Evolutionary conservation across 2,113 vertebrate species (phyloP).

Genomic region (Lates calcarifer): DNA sequence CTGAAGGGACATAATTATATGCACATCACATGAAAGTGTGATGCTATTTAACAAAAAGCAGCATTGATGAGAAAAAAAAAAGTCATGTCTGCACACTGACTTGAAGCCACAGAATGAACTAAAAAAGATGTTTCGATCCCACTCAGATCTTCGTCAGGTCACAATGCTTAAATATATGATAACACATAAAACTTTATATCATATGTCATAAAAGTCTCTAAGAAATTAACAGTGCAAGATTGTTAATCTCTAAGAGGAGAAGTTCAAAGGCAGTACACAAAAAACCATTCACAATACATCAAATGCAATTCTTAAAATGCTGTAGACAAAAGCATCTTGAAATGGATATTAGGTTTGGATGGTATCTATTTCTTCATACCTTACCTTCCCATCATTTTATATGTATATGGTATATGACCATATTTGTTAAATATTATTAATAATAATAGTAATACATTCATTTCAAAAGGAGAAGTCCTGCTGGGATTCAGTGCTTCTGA

Average conservation of each 20-base stretch:
- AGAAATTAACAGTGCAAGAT: not conserved
- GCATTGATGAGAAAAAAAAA: not conserved
- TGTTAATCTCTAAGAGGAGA: not conserved
- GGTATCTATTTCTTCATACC: not conserved
- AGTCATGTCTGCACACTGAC: not conserved
- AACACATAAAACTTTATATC: not conserved
- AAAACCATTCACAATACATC: not conserved
- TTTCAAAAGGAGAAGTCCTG: too few species aligned
- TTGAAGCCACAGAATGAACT: not conserved
- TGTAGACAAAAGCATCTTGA: not conserved
- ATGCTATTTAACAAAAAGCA: not conserved
- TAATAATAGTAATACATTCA: too few species aligned
- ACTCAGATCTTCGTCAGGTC: not conserved
- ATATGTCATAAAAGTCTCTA: too few species aligned
- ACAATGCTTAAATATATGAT: not conserved
- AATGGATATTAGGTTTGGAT: not conserved
- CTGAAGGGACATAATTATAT: not conserved
- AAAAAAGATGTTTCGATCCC: not conserved
- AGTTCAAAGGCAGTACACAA: not conserved
- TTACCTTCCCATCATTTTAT: not conserved
- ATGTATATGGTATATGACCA: too few species aligned
- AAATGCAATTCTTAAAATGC: too few species aligned
- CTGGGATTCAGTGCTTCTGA: not conserved
- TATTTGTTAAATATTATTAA: too few species aligned
- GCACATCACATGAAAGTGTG: not conserved